Evolutionary conservation across 2,888 invertebrate species (phyloP).

Genomic region (Amphipyra berbera): DNA sequence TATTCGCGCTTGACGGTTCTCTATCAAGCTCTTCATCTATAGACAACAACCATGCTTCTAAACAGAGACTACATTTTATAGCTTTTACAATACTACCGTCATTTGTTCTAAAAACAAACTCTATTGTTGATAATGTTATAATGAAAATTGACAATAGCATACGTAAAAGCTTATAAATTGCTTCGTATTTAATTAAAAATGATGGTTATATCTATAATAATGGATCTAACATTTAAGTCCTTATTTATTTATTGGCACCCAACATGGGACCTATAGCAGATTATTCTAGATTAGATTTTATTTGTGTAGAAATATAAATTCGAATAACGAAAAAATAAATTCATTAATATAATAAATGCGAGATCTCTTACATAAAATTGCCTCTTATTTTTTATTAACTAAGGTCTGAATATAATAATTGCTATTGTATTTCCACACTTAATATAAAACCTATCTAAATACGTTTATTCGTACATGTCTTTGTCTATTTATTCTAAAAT

Average conservation of each 20-base stretch:
- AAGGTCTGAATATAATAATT: background rate
- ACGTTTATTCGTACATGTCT: conserved; percentile 18
- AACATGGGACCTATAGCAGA: conserved; percentile 27
- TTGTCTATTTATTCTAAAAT: conserved; percentile 48
- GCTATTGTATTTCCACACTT: conserved; percentile 11
- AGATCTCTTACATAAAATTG: background rate
- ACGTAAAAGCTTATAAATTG: conserved; percentile 47
- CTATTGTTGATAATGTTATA: background rate
- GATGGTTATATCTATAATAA: conserved; percentile 41
- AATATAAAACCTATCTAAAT: conserved; percentile 33
- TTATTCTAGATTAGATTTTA: conserved; percentile 23
- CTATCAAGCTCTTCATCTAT: conserved; percentile 72
- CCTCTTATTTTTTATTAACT: background rate
- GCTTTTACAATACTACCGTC: conserved; percentile 67
- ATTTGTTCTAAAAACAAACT: conserved; percentile 1
- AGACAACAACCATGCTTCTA: conserved; percentile 87
- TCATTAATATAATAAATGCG: background rate
- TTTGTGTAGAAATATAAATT: conserved; percentile 6
- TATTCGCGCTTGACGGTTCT: conserved; percentile 45
- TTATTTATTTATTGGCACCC: conserved; percentile 54
- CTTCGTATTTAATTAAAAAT: conserved; percentile 31
- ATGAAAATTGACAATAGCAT: conserved; percentile 6
- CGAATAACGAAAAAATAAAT: too few relatives aligned
- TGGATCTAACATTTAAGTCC: conserved; percentile 46
- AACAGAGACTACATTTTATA: conserved; percentile 71